Evolutionary conservation across 2,797 vertebrate species (phyloP), one percentile per base, ranked within the genome.

Genomic region (Nyctalus aviator): DNA sequence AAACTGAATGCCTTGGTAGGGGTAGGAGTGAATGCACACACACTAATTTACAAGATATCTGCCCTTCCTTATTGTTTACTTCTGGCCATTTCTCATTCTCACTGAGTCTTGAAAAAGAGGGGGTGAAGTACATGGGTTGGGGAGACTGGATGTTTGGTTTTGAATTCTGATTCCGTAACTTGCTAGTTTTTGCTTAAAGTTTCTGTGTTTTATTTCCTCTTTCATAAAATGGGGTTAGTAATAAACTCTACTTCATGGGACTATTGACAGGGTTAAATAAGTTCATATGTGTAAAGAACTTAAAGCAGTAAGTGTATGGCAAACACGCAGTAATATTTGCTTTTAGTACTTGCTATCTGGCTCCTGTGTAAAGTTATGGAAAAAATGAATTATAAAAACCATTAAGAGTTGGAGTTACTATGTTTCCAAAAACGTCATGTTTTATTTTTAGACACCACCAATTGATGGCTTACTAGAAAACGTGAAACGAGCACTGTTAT

Each of bases 121-220:
- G 9, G 14, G 59, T 77, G 44, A 79, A 48, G 25, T 11, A 30
- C 20, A 3, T 8, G 23, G 27, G 14, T 41, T 82, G 20, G n/a
- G 53, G 32, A 73, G 25, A 37, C 46, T 46, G 55, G 12, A 35
- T 46, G 12, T 32, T 30, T 18, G 53, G 44, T 32, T 79, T 76
- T 91, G 48, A 88, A 78, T 69, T 82, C 75, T 78, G 23, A 82
- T 11, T 48, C 37, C 12, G 21, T 57, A 66, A 73, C 59, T 93
- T 46, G n/a, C 87, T 79, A 57, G 6, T 23, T 87, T 76, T 57
- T 48, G 37, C 14, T 94, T 71, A 35, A 84, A 14, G 37, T 21
- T 14, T 90, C 62, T 92, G 30, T 55, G 57, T 84, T 94, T 92
- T n/a, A n/a, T 84, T 90, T 68, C 68, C 62, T 81, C 25, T 57